These are phyloP conservation scores for Capromys pilorides DNA, from an alignment of 2,797 vertebrate species.

Conservation along the genomic window DNA sequence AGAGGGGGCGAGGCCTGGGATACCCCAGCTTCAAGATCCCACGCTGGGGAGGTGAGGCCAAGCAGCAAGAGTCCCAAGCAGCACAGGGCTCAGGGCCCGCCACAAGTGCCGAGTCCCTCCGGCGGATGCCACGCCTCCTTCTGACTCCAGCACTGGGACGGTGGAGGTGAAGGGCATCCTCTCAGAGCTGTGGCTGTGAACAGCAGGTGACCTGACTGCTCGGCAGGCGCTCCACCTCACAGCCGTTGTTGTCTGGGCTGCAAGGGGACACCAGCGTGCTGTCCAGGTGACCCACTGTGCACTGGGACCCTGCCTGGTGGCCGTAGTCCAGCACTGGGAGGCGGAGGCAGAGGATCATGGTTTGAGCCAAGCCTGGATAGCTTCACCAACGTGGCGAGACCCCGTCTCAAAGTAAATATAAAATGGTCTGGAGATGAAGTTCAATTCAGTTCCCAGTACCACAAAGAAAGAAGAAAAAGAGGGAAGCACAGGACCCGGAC, in stretches of 20 bases:
- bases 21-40: not conserved
- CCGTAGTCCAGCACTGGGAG: not conserved
- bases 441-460: not conserved
- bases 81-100: not conserved
- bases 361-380: not conserved
- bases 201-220: rapidly evolving
- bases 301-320: not conserved
- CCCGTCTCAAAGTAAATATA: not conserved
- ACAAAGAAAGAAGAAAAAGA: too few species aligned
- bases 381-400: not conserved
- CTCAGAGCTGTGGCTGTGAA: not conserved
- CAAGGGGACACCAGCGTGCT: too few species aligned
- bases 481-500: not conserved
- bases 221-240: not conserved
- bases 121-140: too few species aligned
- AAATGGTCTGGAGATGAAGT: not conserved
- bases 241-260: not conserved
- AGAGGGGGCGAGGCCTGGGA: too few species aligned
- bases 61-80: not conserved
- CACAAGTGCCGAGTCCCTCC: too few species aligned
- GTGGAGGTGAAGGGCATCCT: too few species aligned
- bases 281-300: not conserved
- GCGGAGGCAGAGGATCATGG: not conserved
- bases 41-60: too few species aligned
- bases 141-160: too few species aligned